Evolutionary conservation across 1,140 invertebrate genomes (phyloP).

Genomic region (Mycetomoellerius zeteki): DNA sequence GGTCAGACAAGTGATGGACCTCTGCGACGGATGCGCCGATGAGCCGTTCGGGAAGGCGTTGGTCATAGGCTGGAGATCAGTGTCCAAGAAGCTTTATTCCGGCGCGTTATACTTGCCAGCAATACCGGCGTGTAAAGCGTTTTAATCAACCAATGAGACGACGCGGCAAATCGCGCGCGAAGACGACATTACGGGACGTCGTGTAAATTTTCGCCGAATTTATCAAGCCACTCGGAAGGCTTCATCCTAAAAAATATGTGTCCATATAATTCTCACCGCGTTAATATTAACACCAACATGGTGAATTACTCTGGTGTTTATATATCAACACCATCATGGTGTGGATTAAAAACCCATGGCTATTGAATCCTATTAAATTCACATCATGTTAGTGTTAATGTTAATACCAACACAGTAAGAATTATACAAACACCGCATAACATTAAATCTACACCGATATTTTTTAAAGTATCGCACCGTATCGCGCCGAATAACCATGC

Average conservation of each 20-base stretch:
- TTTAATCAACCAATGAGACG: slow-evolving; percentile 85
- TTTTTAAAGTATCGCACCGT: too few species aligned
- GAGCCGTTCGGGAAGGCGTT: slow-evolving; percentile 93
- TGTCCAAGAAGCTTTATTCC: slow-evolving; percentile 91
- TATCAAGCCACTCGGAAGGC: background rate
- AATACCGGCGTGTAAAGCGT: slow-evolving; percentile 90
- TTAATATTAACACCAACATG: too few species aligned
- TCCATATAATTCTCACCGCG: too few species aligned
- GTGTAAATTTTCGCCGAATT: slow-evolving; percentile 29
- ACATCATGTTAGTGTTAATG: too few species aligned
- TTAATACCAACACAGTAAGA: too few species aligned
- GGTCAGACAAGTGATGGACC: slow-evolving; percentile 92
- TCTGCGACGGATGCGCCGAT: slow-evolving; percentile 91
- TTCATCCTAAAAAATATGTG: too few species aligned
- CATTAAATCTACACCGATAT: too few species aligned
- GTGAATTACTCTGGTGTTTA: too few species aligned
- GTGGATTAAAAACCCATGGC: too few species aligned
- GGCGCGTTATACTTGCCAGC: slow-evolving; percentile 91
- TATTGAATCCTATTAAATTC: too few species aligned
- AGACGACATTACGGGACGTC: slow-evolving; percentile 6
- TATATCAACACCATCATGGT: too few species aligned
- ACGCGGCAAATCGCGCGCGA: background rate
- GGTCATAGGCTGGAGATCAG: slow-evolving; percentile 91
- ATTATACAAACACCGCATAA: too few species aligned
- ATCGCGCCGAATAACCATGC: background rate